Conservation (phyloP, 2,113 vertebrate species). For the Alexandromys fortis region DNA sequence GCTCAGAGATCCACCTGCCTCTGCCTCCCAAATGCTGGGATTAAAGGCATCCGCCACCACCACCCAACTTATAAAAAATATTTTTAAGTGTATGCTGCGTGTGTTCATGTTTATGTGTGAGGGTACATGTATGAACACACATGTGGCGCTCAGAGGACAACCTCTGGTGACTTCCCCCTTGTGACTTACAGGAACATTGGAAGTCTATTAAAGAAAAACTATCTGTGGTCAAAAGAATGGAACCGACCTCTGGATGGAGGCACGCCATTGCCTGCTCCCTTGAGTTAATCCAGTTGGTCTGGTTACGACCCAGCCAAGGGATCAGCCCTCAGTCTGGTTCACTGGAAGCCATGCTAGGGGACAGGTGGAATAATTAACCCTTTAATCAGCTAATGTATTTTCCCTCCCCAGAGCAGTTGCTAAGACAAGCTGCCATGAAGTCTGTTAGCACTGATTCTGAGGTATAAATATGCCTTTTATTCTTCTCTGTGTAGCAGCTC, state of each 20-base stretch:
- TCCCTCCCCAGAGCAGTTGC: background rate
- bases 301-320: background rate
- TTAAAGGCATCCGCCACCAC: no score
- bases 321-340: background rate
- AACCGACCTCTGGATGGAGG: background rate
- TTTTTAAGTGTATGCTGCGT: no score
- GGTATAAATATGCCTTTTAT: background rate
- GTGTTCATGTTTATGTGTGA: background rate
- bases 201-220: background rate
- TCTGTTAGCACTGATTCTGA: background rate
- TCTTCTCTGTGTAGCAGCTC: background rate
- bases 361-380: background rate
- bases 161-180: background rate
- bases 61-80: background rate
- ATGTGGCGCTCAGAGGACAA: background rate
- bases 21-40: no score
- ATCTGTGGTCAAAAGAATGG: background rate
- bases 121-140: background rate
- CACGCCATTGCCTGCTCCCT: background rate
- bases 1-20: no score
- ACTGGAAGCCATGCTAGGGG: background rate
- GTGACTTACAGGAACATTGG: background rate
- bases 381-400: background rate
- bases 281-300: background rate
- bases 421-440: background rate